These are phyloP conservation scores for Anabacerthia variegaticeps DNA, from an alignment of 2,797 vertebrate genomes.

Conservation along the genomic window DNA sequence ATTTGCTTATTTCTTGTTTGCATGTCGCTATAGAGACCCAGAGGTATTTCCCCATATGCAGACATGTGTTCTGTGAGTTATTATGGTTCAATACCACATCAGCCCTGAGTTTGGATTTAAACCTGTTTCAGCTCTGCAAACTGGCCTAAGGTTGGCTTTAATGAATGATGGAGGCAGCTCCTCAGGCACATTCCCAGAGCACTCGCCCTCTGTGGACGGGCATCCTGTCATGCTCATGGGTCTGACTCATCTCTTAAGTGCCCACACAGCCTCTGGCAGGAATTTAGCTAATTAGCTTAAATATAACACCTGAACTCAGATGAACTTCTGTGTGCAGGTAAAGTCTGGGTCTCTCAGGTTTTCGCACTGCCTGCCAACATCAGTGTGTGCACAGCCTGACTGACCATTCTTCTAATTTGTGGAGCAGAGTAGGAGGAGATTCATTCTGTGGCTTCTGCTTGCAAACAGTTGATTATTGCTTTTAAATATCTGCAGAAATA, in stretches of 20 bases:
- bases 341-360: not conserved
- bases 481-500: not conserved
- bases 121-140: not conserved
- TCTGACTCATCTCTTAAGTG: not conserved
- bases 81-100: fast-evolving
- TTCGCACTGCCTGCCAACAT: not conserved
- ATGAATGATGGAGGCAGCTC: not conserved
- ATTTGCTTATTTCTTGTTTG: not conserved
- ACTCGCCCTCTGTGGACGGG: not conserved
- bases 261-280: not conserved
- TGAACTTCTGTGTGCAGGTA: not conserved
- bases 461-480: not conserved
- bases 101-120: not conserved
- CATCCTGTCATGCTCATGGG: fast-evolving
- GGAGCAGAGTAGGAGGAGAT: not conserved
- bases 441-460: not conserved
- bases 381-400: not conserved
- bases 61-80: not conserved
- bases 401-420: not conserved
- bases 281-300: not conserved
- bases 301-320: not conserved
- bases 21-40: not conserved
- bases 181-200: fast-evolving
- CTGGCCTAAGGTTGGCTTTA: not conserved
- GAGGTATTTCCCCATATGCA: not conserved